These are phyloP conservation scores for Temnothorax ravouxi DNA, from an alignment of 2,888 invertebrate species.

Conservation along the genomic window DNA sequence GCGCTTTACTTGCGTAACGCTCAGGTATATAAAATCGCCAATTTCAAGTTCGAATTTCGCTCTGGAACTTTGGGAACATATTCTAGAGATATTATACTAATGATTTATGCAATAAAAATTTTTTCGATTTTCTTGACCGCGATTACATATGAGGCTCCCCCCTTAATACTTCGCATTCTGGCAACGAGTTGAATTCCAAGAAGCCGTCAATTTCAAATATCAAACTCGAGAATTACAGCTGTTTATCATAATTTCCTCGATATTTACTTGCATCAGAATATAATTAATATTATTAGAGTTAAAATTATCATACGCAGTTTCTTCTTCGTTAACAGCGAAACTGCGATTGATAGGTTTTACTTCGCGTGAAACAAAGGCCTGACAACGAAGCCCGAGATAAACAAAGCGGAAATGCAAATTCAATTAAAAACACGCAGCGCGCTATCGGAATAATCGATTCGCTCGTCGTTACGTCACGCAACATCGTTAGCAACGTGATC, in stretches of 20 bases:
- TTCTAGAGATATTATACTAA: too few relatives aligned
- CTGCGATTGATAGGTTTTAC: neutral
- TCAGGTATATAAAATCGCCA: too few relatives aligned
- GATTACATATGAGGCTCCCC: too few relatives aligned
- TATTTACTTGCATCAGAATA: neutral
- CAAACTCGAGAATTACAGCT: neutral
- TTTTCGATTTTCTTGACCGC: too few relatives aligned
- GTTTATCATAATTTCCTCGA: neutral
- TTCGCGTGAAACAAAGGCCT: neutral
- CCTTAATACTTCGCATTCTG: neutral
- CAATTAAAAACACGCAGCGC: conserved; percentile 24
- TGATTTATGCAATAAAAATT: too few relatives aligned
- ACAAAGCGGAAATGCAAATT: conserved; percentile 21
- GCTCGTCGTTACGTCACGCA: neutral
- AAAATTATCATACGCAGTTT: neutral
- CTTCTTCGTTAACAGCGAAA: neutral
- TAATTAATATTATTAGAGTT: neutral
- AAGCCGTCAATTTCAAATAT: neutral
- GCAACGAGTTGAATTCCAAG: neutral
- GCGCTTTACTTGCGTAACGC: too few relatives aligned
- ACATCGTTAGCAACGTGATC: conserved; percentile 15
- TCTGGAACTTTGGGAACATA: too few relatives aligned
- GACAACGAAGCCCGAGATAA: neutral
- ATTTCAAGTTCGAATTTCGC: too few relatives aligned
- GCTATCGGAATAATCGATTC: neutral